Evolutionary conservation across 2,888 invertebrate species (phyloP), one percentile per base, ranked within the genome.

Genomic region (Cinara cedri): DNA sequence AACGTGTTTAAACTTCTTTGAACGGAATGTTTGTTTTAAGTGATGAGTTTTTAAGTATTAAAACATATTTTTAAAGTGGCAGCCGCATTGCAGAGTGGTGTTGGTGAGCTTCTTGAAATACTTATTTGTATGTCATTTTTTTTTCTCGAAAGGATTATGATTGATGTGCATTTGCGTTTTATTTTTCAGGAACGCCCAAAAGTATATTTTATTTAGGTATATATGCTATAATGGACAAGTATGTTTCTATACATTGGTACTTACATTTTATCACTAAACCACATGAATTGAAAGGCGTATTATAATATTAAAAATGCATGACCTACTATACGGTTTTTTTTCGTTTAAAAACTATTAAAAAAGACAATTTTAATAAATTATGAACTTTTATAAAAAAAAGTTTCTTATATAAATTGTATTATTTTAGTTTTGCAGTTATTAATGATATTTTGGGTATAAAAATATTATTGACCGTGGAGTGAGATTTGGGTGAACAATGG

Each of bases 91-190:
- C n/a, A n/a, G n/a, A n/a, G n/a, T n/a, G 46, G 26, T 60, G 26
- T 9, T 62, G 34, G 10, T 42, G 9, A 46, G 57, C 26, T 26
- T 57, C 44, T 71, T 55, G 72, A 46, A 57, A 60, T 60, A 57
- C n/a, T 72, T 60, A 60, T 60, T 72, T 60, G 46, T 72, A 57
- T 26, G 72, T 72, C 57, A 60, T 72, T 66, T 65, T 72, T 62
- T 34, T 34, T 34, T 34, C 6, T 6, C 51, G 21, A 62, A 62
- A 51, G 51, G 51, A 72, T 62, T 51, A 72, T 72, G 62, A 72
- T 62, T 72, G 72, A 72, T 72, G 72, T 62, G 19, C 19, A 19
- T 34, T 62, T 72, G 49, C 72, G 49, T 49, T 62, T 62, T 68
- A 13, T 16, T 68, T 51, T 72, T 51, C 46, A 46, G 57, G 3